A percentile compares a stretch with the other conserved stretches of the same genome.
These are phyloP conservation scores for Halichoerus grypus DNA, from an alignment of 2,113 vertebrate genomes.

Conservation along the genomic window DNA sequence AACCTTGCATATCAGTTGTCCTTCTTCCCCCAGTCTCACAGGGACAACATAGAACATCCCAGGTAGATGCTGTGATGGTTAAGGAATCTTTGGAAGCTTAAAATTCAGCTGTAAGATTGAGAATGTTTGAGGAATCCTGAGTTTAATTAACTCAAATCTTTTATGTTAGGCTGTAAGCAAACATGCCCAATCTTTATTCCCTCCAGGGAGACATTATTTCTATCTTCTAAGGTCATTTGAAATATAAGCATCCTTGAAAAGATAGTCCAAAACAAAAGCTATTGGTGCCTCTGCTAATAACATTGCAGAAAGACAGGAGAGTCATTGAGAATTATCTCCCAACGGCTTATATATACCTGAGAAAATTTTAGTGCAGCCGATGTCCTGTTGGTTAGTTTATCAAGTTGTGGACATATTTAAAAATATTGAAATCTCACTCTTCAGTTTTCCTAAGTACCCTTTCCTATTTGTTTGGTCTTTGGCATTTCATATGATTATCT, in stretches of 20 bases:
- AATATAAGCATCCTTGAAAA: neutral
- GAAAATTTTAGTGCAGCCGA: neutral
- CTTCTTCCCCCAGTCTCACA: neutral
- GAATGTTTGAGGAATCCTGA: neutral
- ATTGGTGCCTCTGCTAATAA: neutral
- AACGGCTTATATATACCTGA: neutral
- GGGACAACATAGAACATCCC: neutral
- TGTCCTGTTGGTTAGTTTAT: neutral
- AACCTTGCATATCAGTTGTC: neutral
- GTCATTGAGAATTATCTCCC: neutral
- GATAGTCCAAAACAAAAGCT: neutral
- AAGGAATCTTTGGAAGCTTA: neutral
- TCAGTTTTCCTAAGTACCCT: conserved; percentile 47
- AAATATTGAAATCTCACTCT: conserved; percentile 41
- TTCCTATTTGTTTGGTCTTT: neutral
- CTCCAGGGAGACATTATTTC: neutral
- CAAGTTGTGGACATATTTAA: neutral
- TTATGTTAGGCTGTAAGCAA: neutral
- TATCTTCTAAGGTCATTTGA: neutral
- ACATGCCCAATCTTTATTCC: neutral
- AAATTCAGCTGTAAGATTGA: neutral
- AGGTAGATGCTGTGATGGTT: neutral
- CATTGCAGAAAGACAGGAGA: neutral
- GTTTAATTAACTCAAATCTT: neutral
- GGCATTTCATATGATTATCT: conserved; percentile 41